These are phyloP conservation scores for Cantharis rustica DNA, from an alignment of 2,888 invertebrate genomes.

Conservation along the genomic window DNA sequence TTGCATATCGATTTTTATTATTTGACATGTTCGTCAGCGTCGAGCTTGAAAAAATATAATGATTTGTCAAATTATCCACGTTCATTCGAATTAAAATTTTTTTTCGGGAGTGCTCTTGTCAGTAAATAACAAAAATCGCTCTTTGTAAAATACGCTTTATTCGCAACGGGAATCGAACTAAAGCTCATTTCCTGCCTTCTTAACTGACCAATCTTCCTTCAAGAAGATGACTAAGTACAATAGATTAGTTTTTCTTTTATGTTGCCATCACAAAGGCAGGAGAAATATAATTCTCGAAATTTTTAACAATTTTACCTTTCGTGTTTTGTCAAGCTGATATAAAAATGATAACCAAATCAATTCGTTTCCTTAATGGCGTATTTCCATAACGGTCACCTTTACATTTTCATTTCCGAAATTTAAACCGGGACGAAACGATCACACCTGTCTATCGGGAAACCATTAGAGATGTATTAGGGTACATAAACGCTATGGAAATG, in stretches of 20 bases:
- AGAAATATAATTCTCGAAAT: neutral
- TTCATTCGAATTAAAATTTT: neutral
- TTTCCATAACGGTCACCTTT: conserved; percentile 4
- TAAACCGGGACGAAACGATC: conserved; percentile 23
- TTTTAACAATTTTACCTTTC: neutral
- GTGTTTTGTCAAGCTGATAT: neutral
- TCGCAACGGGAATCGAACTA: conserved; percentile 18
- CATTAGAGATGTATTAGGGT: conserved; percentile 43
- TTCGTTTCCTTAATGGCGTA: neutral
- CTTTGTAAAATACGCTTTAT: conserved; percentile 26
- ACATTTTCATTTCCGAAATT: conserved; percentile 27
- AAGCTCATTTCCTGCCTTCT: conserved; percentile 23
- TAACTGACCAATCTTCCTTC: conserved; percentile 25
- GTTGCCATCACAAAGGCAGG: neutral
- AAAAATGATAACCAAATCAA: neutral
- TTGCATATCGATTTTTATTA: neutral
- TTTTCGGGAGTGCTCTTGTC: neutral
- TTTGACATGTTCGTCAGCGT: neutral
- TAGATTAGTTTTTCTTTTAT: neutral
- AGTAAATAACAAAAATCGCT: conserved; percentile 20
- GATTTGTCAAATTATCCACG: neutral
- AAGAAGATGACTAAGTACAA: conserved; percentile 7
- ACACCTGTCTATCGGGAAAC: conserved; percentile 44
- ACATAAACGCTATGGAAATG: conserved; percentile 38
- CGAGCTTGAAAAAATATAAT: neutral